Evolutionary conservation across 2,113 vertebrate species (phyloP).

Genomic region (western clawed frog (Xenopus tropicalis)): UCB_Xtro_10.0 CM004446.2:105135001-105135500

Average conservation of each 20-base stretch:
- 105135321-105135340: no score
- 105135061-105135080: slow-evolving; percentile 96
- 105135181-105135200: slow-evolving; percentile 78
- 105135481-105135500: no score
- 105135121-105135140: slow-evolving; percentile 89
- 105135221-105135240: slow-evolving; percentile 53
- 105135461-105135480: no score
- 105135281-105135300: no score
- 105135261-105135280: no score
- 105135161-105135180: slow-evolving; percentile 70
- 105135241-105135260: slow-evolving; percentile 22
- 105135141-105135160: slow-evolving; percentile 75
- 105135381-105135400: no score
- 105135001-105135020: slow-evolving; percentile 93
- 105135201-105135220: slow-evolving; percentile 74
- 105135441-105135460: no score
- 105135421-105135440: no score
- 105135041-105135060: slow-evolving; percentile 85
- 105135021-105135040: slow-evolving; percentile 88
- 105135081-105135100: slow-evolving; percentile 84
- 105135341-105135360: no score
- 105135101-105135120: slow-evolving; percentile 80
- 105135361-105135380: no score
- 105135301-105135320: no score
- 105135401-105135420: no score